Base-by-base conservation (phyloP, 2,888 invertebrate species). In the Drosophila borborema region DNA sequence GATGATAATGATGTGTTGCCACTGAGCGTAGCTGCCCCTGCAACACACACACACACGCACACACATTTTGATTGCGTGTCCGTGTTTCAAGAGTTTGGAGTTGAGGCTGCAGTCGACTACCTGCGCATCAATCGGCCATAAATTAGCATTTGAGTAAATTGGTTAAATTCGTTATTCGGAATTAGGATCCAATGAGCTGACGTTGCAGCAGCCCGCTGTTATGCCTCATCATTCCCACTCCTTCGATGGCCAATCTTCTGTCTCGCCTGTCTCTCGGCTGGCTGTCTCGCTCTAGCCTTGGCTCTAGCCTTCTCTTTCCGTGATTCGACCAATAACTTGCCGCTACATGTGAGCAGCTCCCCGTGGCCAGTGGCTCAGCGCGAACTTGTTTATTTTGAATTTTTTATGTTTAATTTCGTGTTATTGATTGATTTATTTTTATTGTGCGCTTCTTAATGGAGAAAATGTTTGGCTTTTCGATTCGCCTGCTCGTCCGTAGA, bases 101-200 rank as follows among this genome's bases (percentile, higher is more conserved):
- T 55, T 55, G 40, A 48, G 43, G 40, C 36, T 71, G 58, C 66
- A 72, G 65, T 65, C 72, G 72, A 72, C 76, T 92, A 92, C 91
- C 92, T 91, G 91, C 81, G 91, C 91, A 90, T 91, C 90, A 85
- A 87, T 90, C 91, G 92, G 84, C 92, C 90, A 92, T 91, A 91
- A 91, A 91, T 91, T 92, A 91, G 91, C 91, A 91, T 92, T 91
- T 92, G 89, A 89, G 91, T 92, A 91, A 91, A 92, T 92, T 92
- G 92, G 82, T 90, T 92, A 88, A 92, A 91, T 92, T 91, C 91
- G 91, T 92, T 92, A 89, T 91, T 92, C 86, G 86, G 83, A 91
- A 90, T 91, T 91, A 91, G 90, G 90, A 90, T 89, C 90, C 88
- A 89, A 90, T 91, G 89, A 85, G 88, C 77, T 75, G 77, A 74